Conservation (phyloP, 92 coral and sea anemone genomes). For the Parazoanthus swiftii region DNA sequence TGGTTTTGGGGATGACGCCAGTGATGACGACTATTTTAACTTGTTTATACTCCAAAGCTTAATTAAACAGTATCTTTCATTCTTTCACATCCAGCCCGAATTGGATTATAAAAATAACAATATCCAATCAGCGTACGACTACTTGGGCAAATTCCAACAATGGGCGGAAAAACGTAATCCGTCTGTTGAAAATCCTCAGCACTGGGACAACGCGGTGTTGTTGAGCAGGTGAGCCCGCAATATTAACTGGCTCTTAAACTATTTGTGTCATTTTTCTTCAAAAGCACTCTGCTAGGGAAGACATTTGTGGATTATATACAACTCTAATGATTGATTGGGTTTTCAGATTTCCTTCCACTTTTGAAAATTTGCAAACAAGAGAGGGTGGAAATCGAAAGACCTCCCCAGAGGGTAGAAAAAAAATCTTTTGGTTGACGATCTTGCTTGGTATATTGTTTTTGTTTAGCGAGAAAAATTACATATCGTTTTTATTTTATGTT, state of each 20-base stretch:
- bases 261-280: neutral
- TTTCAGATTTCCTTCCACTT: too few relatives aligned
- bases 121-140: slow-evolving; percentile 51
- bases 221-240: slow-evolving; percentile 59
- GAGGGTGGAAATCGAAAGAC: too few relatives aligned
- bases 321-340: too few relatives aligned
- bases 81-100: slow-evolving; percentile 53
- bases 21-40: neutral
- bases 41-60: neutral
- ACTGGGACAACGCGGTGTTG: slow-evolving; percentile 70
- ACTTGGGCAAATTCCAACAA: slow-evolving; percentile 31
- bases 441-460: too few relatives aligned
- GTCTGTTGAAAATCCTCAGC: slow-evolving; percentile 50
- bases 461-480: too few relatives aligned
- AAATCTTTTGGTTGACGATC: too few relatives aligned
- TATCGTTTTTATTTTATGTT: too few relatives aligned
- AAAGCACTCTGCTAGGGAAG: too few relatives aligned
- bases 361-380: too few relatives aligned
- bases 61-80: neutral
- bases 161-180: slow-evolving; percentile 64
- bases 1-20: neutral
- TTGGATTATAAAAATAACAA: slow-evolving; percentile 57
- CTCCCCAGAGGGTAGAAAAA: too few relatives aligned
- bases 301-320: too few relatives aligned
- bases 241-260: neutral